Percentiles rank a stretch among this genome's conserved stretches.
These are phyloP conservation scores for Megathymus violae DNA, from an alignment of 1,140 invertebrate genomes.

Conservation along the genomic window DNA sequence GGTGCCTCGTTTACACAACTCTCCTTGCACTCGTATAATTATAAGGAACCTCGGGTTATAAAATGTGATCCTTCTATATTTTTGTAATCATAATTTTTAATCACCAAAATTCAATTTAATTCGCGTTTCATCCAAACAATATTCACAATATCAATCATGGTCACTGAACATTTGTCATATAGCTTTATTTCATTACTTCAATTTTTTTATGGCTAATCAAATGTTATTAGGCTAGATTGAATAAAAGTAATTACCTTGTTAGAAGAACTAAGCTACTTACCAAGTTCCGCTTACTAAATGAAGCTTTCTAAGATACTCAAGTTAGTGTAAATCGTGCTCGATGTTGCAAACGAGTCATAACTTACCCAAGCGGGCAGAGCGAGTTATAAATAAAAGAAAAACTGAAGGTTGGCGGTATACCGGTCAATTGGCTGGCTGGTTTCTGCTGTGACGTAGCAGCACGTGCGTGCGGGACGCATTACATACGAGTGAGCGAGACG, in stretches of 20 bases:
- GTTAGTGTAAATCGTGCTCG: constrained; percentile 15
- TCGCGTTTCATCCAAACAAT: no score
- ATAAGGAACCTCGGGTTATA: neutral
- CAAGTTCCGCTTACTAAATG: no score
- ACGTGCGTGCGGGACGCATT: constrained; percentile 55
- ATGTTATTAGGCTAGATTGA: no score
- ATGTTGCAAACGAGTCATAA: constrained; percentile 63
- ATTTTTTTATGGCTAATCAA: no score
- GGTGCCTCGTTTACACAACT: constrained; percentile 61
- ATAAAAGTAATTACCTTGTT: no score
- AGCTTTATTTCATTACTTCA: no score
- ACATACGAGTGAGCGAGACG: constrained; percentile 49
- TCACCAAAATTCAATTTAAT: no score
- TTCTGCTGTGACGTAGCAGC: constrained; percentile 76
- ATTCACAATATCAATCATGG: no score
- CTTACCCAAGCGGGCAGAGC: constrained; percentile 73
- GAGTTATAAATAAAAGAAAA: constrained; percentile 83
- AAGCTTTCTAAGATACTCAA: constrained; percentile 6
- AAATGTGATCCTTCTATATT: no score
- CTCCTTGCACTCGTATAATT: neutral
- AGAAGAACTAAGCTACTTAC: constrained; percentile 1
- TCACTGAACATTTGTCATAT: no score
- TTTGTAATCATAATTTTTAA: no score
- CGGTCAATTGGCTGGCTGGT: constrained; percentile 82
- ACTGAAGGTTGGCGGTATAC: constrained; percentile 82